phyloP scores from a whole-genome alignment of 2,113 vertebrate genomes.

The Scalopus aquaticus region DNA sequence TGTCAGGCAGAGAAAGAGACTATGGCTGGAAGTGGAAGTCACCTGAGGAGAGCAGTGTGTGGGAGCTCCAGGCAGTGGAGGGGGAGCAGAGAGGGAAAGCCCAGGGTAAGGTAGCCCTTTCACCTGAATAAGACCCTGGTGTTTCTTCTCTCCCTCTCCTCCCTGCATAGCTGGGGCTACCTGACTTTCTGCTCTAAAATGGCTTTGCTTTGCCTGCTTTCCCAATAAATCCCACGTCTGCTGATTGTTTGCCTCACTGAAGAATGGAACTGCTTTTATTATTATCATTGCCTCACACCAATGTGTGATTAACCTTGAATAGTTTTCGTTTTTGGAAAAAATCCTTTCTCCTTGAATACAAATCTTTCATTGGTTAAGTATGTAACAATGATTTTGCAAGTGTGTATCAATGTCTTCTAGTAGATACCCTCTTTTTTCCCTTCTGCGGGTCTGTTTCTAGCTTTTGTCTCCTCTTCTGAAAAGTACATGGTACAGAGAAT shows the following conservation, averaged over 20 bases:
- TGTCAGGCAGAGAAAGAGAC: background rate
- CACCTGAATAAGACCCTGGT: background rate
- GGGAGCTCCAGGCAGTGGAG: background rate
- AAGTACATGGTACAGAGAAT: background rate
- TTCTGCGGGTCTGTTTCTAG: background rate
- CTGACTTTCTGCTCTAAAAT: background rate
- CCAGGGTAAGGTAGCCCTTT: background rate
- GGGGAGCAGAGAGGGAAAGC: background rate
- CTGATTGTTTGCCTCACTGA: background rate
- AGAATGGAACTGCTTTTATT: background rate
- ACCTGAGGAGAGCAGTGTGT: background rate
- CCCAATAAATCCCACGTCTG: background rate
- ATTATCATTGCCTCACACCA: background rate
- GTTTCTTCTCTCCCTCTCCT: background rate
- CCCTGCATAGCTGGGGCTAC: background rate
- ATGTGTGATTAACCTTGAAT: background rate
- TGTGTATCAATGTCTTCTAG: background rate
- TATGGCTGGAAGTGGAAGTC: background rate
- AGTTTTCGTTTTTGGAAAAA: background rate
- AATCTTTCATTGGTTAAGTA: background rate
- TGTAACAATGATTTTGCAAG: background rate
- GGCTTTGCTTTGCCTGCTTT: background rate
- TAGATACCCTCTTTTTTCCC: background rate
- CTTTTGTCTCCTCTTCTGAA: background rate
- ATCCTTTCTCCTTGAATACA: background rate